Evolutionary conservation across 2,888 invertebrate genomes (phyloP), one percentile per base, ranked within the genome.

Genomic region (Tetranychus piercei): DNA sequence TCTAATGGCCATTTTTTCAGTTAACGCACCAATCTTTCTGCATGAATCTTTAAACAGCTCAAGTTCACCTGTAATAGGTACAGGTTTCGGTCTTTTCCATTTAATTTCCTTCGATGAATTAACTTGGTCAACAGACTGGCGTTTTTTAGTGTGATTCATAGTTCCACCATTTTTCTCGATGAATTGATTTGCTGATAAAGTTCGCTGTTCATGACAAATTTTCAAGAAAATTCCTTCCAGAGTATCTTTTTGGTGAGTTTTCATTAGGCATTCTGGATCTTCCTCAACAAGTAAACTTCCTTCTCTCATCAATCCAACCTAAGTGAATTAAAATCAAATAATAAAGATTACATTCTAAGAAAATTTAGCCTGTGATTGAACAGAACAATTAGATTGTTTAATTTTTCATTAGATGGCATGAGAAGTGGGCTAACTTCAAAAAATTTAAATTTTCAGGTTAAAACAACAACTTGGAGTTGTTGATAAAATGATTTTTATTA

Each of bases 1-100:
- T 70, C 75, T 71, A 66, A 76, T 75, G 23, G 66, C 43, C 34
- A 74, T 76, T 69, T 76, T 76, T 44, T 45, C 71, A 45, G 45
- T 71, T 44, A 71, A 43, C 9, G 71, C 71, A 5, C 44, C 15
- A 44, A 71, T 43, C 20, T 71, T 43, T n/a, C 34, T 8, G 34
- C 20, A 69, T 11, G 20, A 69, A 20, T 23, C 23, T 69, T 69
- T 69, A 9, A 69, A 69, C 23, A 23, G 1, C 69, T 69, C 23
- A 11, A 11, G 20, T 69, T 23, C n/a, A 23, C n/a, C 69, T 9
- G 34, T 69, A 1, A 69, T 11, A 6, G 34, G 69, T 55, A 6
- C 55, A 15, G 55, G 55, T 55, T 15, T 55, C 2, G 55, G 15
- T 55, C 55, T 55, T 55, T 55, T 55, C 55, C 55, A 69, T 69